Percentiles rank a stretch among this genome's conserved stretches.
These are phyloP conservation scores for Toxotes chatareus DNA, from an alignment of 2,113 vertebrate species.

Conservation along the genomic window DNA sequence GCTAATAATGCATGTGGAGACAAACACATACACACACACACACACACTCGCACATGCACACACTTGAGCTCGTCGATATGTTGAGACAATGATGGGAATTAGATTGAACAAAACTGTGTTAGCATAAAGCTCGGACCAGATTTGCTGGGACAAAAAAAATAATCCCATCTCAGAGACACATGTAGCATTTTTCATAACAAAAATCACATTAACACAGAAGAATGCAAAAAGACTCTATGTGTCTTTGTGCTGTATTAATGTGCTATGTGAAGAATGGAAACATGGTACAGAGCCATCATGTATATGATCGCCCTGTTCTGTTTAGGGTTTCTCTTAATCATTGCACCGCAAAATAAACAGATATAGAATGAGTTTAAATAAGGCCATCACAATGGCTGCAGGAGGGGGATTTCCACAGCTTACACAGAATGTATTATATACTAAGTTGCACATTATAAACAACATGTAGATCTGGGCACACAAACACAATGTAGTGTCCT, in stretches of 20 bases:
- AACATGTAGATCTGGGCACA: neutral
- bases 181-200: neutral
- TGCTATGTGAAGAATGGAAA: constrained; percentile 12
- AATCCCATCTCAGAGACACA: neutral
- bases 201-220: constrained; percentile 4
- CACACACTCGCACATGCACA: constrained; percentile 24
- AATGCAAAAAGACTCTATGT: neutral
- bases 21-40: constrained; percentile 38
- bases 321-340: constrained; percentile 28
- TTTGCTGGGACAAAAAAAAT: constrained; percentile 1
- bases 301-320: constrained; percentile 4
- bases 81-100: constrained; percentile 44
- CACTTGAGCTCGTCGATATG: constrained; percentile 45
- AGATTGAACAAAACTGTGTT: constrained; percentile 13
- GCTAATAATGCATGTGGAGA: constrained; percentile 68
- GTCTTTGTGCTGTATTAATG: constrained; percentile 7
- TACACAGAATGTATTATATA: constrained; percentile 3
- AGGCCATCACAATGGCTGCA: constrained; percentile 26
- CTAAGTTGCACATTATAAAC: constrained; percentile 31
- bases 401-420: constrained; percentile 9
- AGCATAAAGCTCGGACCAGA: neutral
- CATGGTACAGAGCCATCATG: neutral
- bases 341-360: constrained; percentile 39
- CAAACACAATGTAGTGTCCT: neutral
- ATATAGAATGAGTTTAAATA: constrained; percentile 24